Base-by-base conservation (phyloP, 1,140 invertebrate genomes). In the Anthonomus grandis region DNA sequence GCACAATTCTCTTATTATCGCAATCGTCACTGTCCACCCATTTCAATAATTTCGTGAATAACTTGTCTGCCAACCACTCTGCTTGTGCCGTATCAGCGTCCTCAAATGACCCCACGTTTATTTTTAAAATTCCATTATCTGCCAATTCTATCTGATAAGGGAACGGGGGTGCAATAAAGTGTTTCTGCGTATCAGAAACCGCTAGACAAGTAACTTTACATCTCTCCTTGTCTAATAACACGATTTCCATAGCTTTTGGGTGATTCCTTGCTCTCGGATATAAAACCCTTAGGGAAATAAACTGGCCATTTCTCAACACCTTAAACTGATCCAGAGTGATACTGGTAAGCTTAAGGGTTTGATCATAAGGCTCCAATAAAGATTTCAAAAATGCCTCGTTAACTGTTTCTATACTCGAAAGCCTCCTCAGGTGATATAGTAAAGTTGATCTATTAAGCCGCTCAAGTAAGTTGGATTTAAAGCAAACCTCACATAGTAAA, bases 21-120 rank as follows among this genome's bases (percentile, higher is more conserved):
- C 53, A 39, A 15, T 62, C 63, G 52, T 70, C 58, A 38, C 67
- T 70, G 55, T 79, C 66, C 57, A 78, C 75, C 89, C 88, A 91
- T 60, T 82, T 86, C 1, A 80, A 60, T 42, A 91, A 68, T 69
- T 87, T 86, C 8, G 79, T 76, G 55, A 89, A 74, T 10, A 85
- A 67, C 60, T 74, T 75, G 6, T 77, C 70, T 34, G 71, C 65
- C 4, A 85, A 68, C 83, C 83, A 85, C 21, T 66, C 54, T 23
- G 75, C 71, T 68, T 74, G 75, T 57, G 72, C 71, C 18, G 53
- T 69, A 49, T 71, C 63, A 3, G 62, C 53, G 64, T 64, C 46
- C 55, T 65, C 53, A 59, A 61, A 56, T 27, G 64, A 34, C 21
- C 65, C 24, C 4, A 74, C 49, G 39, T 56, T 60, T 17, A 72